Percentiles rank a stretch among this genome's conserved stretches.
Evolutionary conservation across 2,113 vertebrate species (phyloP).

Genomic region (Oncorhynchus gorbuscha): DNA sequence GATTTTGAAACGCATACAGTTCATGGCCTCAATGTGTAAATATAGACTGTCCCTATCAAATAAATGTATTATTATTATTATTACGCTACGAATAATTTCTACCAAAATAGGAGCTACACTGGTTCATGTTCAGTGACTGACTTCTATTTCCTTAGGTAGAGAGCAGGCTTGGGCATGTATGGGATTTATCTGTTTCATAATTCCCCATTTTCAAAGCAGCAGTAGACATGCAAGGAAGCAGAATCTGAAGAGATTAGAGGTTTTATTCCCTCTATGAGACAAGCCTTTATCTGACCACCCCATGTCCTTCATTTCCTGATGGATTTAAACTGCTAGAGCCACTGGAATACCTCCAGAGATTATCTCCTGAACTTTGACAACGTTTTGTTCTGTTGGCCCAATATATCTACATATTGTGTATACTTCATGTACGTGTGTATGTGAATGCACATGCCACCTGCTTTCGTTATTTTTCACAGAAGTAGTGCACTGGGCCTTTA

Average conservation of each 20-base stretch:
- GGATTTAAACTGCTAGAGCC: constrained; percentile 17
- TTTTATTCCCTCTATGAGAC: not conserved
- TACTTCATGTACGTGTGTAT: not conserved
- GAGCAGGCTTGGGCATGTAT: constrained; percentile 1
- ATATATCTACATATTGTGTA: not conserved
- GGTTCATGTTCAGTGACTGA: no score
- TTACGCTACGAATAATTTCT: not conserved
- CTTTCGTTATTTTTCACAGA: no score
- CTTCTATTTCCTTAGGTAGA: not conserved
- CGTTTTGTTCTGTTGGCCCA: no score
- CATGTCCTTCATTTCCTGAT: constrained; percentile 13
- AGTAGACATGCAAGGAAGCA: constrained; percentile 28
- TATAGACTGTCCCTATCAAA: no score
- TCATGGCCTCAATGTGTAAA: no score
- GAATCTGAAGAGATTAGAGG: constrained; percentile 29
- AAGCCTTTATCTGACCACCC: constrained; percentile 22
- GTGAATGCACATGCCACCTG: not conserved
- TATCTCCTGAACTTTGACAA: no score
- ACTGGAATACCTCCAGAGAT: not conserved
- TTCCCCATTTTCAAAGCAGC: constrained; percentile 35
- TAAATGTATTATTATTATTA: not conserved
- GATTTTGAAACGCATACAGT: no score
- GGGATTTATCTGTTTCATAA: constrained; percentile 18
- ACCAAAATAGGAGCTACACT: no score
- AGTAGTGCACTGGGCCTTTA: no score